phyloP scores from a whole-genome alignment of 2,888 invertebrate genomes.

The Protophormia terraenovae region DNA sequence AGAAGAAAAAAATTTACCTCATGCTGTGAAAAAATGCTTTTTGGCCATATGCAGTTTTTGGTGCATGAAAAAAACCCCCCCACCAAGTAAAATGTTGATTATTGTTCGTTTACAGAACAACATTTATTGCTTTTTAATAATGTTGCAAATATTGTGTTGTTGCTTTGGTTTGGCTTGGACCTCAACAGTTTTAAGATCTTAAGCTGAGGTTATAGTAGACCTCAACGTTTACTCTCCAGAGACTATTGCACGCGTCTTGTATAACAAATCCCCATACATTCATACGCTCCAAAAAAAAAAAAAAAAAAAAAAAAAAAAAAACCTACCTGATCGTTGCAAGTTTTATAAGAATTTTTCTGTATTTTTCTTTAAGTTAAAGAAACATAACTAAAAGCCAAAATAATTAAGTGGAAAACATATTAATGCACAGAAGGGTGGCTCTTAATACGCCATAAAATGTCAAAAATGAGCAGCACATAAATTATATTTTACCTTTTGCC shows the following conservation, averaged over 20 bases:
- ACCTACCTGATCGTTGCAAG: constrained; percentile 61
- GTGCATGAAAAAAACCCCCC: not conserved
- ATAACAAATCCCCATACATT: constrained; percentile 50
- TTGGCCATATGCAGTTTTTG: constrained; percentile 49
- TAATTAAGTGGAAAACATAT: constrained; percentile 80
- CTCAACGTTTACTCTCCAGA: constrained; percentile 54
- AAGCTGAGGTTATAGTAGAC: no score
- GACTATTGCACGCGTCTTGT: constrained; percentile 62
- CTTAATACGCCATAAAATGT: constrained; percentile 69
- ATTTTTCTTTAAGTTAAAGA: constrained; percentile 10
- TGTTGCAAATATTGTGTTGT: constrained; percentile 67
- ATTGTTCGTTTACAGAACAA: constrained; percentile 64
- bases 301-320: constrained; percentile 27
- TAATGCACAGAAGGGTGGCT: constrained; percentile 71
- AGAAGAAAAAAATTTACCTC: constrained; percentile 70
- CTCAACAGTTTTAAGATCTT: no score
- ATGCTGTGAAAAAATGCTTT: constrained; percentile 72
- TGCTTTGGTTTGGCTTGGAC: not conserved
- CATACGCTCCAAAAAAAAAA: no score
- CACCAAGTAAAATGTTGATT: constrained; percentile 47
- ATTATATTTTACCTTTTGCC: constrained; percentile 62
- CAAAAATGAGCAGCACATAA: constrained; percentile 69
- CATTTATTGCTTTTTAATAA: constrained; percentile 80
- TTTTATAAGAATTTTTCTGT: not conserved
- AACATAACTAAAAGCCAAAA: constrained; percentile 68